Percentiles rank a stretch among this genome's conserved stretches.
Conservation (phyloP, 2,113 vertebrate species). For the Macrotus californicus region DNA sequence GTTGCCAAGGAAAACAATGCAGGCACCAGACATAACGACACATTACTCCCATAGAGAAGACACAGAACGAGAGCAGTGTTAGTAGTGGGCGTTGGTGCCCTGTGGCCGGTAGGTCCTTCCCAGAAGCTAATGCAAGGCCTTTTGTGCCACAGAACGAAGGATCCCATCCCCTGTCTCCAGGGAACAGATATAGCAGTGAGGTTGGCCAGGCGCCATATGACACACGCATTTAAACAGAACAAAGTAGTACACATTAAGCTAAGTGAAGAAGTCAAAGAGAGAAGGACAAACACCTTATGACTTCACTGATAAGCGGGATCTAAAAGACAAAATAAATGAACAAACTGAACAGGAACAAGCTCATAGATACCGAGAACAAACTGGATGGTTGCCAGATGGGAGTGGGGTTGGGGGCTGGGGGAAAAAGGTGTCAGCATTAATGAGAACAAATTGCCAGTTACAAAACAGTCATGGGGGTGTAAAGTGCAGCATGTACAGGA, state of each 20-base stretch:
- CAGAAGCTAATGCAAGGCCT: background rate
- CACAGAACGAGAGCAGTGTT: background rate
- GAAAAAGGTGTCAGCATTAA: background rate
- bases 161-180: background rate
- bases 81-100: background rate
- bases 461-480: background rate
- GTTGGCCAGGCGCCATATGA: background rate
- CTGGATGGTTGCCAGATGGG: background rate
- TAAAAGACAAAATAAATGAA: background rate
- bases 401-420: background rate
- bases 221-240: background rate
- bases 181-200: background rate
- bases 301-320: background rate
- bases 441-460: background rate
- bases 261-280: background rate
- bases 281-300: background rate
- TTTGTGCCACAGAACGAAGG: background rate
- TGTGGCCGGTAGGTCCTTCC: background rate
- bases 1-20: background rate
- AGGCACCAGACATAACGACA: background rate
- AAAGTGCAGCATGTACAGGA: background rate
- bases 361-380: background rate
- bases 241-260: background rate
- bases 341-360: background rate
- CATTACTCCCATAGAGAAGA: background rate